Base-by-base conservation (phyloP, 1,140 invertebrate genomes). In the Drosophila ironensis region DNA sequence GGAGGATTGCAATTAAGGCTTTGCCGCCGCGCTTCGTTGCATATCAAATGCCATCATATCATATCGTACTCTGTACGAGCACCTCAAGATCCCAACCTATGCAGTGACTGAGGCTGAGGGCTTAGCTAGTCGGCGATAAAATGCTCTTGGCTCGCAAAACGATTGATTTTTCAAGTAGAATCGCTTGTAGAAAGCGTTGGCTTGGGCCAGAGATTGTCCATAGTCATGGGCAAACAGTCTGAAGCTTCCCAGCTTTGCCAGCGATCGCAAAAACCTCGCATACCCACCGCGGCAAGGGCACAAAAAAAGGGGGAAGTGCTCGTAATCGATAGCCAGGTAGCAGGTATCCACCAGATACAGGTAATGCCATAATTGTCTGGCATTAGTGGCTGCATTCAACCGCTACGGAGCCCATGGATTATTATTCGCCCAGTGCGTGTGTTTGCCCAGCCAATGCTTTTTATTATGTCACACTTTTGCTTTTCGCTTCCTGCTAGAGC, bases 401-500 rank as follows among this genome's bases (percentile, higher is more conserved):
- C 77, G 77, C 78, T 17, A 1, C 8, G 3, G 38, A 14, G 8
- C 3, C 14, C 20, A 41, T 4, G 20, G 9, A 35, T 45, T 12
- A 27, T 3, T 12, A n/a, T 22, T 12, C n/a, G 12, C 53, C 16
- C 24, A 30, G 33, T 57, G 59, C 45, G 50, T 72, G 50, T 72
- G 70, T 48, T 38, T 35, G 42, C 7, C 25, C 9, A 33, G 11
- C 24, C 33, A 38, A 33, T 25, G 52, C 27, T 61, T 24, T 51
- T 60, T 68, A 81, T 81, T 81, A 81, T 81, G 77, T 81, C 77
- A 81, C 78, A 81, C 77, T 76, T 64, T 77, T 69, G 68, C 66
- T 72, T 68, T 77, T 61, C 71, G 77, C 45, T 81, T 81, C 77
- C 77, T 81, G 72, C 56, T 38, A 0, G 11, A 12, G 30, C 11